Percentiles rank a stretch among this genome's conserved stretches.
phyloP scores from a whole-genome alignment of 2,797 vertebrate genomes.

The Phoeniculus purpureus region DNA sequence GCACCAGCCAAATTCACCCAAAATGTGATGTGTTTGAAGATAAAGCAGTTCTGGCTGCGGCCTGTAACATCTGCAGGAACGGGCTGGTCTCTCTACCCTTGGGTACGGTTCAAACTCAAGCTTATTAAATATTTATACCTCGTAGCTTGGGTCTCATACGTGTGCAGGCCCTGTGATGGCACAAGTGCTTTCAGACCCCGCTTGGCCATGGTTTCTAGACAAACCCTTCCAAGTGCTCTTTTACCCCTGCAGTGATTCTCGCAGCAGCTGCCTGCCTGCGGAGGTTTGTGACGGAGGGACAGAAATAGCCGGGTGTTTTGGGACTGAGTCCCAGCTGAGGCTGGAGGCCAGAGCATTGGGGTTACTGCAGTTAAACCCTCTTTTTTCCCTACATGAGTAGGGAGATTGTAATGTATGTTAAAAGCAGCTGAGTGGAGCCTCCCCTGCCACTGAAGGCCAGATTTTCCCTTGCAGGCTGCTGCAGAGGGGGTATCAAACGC shows the following conservation, averaged over 20 bases:
- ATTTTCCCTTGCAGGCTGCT: background rate
- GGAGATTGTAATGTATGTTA: background rate
- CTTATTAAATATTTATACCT: background rate
- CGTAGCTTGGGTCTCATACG: rapidly evolving
- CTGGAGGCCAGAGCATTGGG: background rate
- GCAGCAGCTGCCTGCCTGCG: background rate
- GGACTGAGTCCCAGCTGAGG: background rate
- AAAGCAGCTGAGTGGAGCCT: rapidly evolving
- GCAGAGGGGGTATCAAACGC: rapidly evolving
- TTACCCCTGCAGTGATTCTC: background rate
- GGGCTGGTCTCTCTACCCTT: background rate
- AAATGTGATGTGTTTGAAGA: rapidly evolving
- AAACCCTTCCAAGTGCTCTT: background rate
- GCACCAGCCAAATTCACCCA: background rate
- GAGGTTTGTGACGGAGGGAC: rapidly evolving
- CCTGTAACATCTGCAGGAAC: background rate
- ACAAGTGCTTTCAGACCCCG: background rate
- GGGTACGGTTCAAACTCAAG: background rate
- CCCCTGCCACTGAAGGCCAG: background rate
- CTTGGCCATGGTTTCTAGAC: background rate
- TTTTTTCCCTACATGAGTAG: background rate
- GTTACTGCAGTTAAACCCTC: background rate
- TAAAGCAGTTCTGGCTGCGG: background rate
- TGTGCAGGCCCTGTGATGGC: background rate
- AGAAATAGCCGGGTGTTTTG: background rate